Evolutionary conservation across 2,113 vertebrate species (phyloP).

Genomic region (Ochotona princeps): DNA sequence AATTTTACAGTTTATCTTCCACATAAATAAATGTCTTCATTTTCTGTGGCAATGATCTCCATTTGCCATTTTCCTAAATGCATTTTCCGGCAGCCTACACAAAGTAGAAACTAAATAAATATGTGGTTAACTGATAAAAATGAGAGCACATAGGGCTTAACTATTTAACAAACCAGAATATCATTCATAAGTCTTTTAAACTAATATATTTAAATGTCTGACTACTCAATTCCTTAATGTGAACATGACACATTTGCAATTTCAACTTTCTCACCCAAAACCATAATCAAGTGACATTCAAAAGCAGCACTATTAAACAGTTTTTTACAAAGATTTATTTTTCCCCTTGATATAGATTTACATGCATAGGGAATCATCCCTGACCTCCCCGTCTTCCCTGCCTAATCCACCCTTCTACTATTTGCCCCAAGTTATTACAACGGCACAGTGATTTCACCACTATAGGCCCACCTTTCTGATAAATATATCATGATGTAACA

Average conservation of each 20-base stretch:
- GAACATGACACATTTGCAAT: slow-evolving; percentile 31
- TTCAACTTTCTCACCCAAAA: slow-evolving; percentile 31
- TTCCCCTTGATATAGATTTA: too few relatives aligned
- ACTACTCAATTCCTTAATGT: slow-evolving; percentile 21
- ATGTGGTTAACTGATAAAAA: not conserved
- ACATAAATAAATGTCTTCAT: not conserved
- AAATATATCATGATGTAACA: too few relatives aligned
- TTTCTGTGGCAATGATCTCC: not conserved
- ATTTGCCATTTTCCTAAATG: slow-evolving; percentile 48
- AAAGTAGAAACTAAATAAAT: not conserved
- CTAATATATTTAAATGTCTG: not conserved
- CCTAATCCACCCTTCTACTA: too few relatives aligned
- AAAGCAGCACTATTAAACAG: slow-evolving; percentile 12
- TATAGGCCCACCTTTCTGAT: too few relatives aligned
- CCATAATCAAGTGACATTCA: slow-evolving; percentile 17
- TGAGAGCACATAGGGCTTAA: slow-evolving; percentile 2
- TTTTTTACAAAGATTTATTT: too few relatives aligned
- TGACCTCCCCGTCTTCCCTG: too few relatives aligned
- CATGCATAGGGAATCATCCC: too few relatives aligned
- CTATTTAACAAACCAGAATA: slow-evolving; percentile 48
- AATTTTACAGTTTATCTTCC: slow-evolving; percentile 48
- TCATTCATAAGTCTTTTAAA: slow-evolving; percentile 33
- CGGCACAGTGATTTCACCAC: too few relatives aligned
- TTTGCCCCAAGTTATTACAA: too few relatives aligned
- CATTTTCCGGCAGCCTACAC: not conserved